phyloP scores from a whole-genome alignment of 2,888 invertebrate genomes.

The Ormyrus labotus region DNA sequence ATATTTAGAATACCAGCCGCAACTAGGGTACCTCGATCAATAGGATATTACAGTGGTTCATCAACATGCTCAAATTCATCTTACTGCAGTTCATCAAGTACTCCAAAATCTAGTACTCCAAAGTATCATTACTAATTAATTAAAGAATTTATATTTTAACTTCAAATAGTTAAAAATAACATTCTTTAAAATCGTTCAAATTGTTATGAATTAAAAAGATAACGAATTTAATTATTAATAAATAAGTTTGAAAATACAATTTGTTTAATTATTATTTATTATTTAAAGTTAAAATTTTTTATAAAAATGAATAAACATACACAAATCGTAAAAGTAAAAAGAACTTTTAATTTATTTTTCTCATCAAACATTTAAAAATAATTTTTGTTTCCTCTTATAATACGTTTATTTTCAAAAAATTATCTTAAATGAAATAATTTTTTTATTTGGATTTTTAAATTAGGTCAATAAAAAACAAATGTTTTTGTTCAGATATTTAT shows the following conservation, averaged over 20 bases:
- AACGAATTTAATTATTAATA: too few species aligned
- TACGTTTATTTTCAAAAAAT: too few species aligned
- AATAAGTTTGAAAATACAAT: too few species aligned
- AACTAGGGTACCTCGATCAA: constrained; percentile 46
- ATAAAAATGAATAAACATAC: too few species aligned
- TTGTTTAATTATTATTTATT: too few species aligned
- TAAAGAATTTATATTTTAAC: neutral
- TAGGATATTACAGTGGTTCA: constrained; percentile 47
- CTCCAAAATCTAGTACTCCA: constrained; percentile 32
- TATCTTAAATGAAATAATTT: neutral
- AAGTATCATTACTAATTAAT: constrained; percentile 18
- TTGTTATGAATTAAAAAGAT: too few species aligned
- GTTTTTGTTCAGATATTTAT: constrained; percentile 66
- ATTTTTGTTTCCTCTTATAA: too few species aligned
- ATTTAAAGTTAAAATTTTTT: too few species aligned
- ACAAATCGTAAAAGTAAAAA: neutral
- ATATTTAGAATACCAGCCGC: constrained; percentile 42
- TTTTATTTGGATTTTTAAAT: neutral
- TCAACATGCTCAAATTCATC: constrained; percentile 31
- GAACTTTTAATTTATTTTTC: neutral
- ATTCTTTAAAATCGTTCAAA: too few species aligned
- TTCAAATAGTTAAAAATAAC: too few species aligned
- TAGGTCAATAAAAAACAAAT: constrained; percentile 8
- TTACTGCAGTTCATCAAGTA: neutral
- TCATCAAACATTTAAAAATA: neutral